phyloP scores from a whole-genome alignment of 2,113 vertebrate genomes.

The Isurus oxyrinchus region DNA sequence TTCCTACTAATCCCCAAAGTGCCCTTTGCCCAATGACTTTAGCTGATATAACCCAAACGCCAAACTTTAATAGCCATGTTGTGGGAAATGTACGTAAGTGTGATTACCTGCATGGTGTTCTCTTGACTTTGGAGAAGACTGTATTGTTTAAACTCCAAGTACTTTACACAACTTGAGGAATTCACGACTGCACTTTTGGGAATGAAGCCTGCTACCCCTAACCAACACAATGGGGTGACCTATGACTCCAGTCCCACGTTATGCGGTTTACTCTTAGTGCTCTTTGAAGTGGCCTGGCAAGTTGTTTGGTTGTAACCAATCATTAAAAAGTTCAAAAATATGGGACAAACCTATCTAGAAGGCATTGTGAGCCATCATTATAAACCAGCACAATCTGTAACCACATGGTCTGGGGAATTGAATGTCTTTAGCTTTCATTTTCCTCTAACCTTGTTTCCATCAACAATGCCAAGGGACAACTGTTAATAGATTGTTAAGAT shows the following conservation, averaged over 20 bases:
- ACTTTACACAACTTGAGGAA: background rate
- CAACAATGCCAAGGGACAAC: background rate
- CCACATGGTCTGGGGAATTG: background rate
- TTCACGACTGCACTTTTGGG: background rate
- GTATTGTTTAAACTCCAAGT: background rate
- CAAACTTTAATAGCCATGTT: background rate
- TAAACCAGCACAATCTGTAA: background rate
- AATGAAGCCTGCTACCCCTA: background rate
- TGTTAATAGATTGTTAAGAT: background rate
- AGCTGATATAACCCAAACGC: background rate
- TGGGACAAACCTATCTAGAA: background rate
- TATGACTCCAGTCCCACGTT: background rate
- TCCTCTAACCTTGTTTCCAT: background rate
- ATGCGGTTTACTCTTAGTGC: background rate
- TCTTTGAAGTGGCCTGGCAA: background rate
- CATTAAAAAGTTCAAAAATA: background rate
- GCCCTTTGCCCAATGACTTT: background rate
- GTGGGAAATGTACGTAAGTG: background rate
- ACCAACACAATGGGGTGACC: background rate
- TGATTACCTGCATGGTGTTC: background rate
- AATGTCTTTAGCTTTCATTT: background rate
- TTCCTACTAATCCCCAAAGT: background rate
- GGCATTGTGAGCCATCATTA: background rate
- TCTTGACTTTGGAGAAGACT: background rate
- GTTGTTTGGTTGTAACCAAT: background rate